Base-by-base conservation (phyloP, 1,140 invertebrate species). In the Kradibia gibbosae region DNA sequence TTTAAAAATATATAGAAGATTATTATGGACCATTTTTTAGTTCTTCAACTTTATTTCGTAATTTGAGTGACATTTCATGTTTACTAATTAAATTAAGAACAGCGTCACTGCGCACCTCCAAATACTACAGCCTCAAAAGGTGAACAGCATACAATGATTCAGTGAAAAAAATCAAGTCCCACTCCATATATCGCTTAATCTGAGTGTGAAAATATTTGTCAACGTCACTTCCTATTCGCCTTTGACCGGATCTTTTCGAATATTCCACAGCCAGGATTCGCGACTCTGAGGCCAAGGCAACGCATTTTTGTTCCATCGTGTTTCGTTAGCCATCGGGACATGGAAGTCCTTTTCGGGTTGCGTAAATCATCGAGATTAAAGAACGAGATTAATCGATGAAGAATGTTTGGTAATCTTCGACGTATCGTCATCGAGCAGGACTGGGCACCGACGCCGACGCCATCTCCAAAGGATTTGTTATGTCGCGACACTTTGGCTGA, bases 301-400 rank as follows among this genome's bases (percentile, higher is more conserved):
- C 50, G 39, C 73, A 71, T 71, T 76, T 72, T 55, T 53, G 57
- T 45, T 55, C 60, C n/a, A n/a, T 2, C 53, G 31, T 55, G 71
- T 79, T 71, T 71, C 77, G 50, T 62, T 57, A 31, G 17, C 70
- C n/a, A 1, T 45, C 70, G 74, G 15, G 34, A 31, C 45, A 36
- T 45, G n/a, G 17, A 13, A 25, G 39, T 76, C 28, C 25, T 39
- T 76, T 77, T 77, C 80, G 31, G 65, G 74, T 81, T 74, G 77
- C 80, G 80, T 81, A 81, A 81, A 75, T 81, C 73, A 81, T 60
- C 73, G 80, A 81, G 80, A 81, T 81, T 81, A 81, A 81, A 81
- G n/a, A n/a, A n/a, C n/a, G n/a, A n/a, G n/a, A n/a, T n/a, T n/a
- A n/a, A 77, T 77, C 80, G 80, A 81, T 81, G 80, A 81, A 77